phyloP scores from a whole-genome alignment of 2,797 vertebrate genomes.

The Austrolebias charrua region DNA sequence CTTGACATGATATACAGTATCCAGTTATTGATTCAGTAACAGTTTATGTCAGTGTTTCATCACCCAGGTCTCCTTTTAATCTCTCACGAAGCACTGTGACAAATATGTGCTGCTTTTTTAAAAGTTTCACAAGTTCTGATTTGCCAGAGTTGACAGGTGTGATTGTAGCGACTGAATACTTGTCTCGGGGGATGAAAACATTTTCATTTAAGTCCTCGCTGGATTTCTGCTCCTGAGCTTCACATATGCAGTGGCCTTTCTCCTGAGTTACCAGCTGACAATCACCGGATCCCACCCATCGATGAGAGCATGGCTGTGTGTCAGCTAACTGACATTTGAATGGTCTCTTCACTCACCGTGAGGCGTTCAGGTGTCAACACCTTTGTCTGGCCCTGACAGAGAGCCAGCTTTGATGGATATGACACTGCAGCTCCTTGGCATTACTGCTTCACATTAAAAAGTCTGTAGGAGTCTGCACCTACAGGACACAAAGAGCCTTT shows the following conservation, averaged over 20 bases:
- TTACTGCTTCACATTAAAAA: slow-evolving; percentile 71
- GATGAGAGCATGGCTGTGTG: slow-evolving; percentile 66
- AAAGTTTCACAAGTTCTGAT: slow-evolving; percentile 52
- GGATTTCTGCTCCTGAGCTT: slow-evolving; percentile 52
- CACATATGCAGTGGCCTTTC: slow-evolving; percentile 78
- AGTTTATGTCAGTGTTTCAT: not conserved
- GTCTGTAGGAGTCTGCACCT: slow-evolving; percentile 53
- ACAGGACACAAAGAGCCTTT: slow-evolving; percentile 50
- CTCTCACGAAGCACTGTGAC: not conserved
- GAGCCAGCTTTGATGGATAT: slow-evolving; percentile 80
- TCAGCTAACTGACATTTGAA: slow-evolving; percentile 74
- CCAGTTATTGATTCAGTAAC: not conserved
- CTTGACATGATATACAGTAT: not conserved
- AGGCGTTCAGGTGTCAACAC: slow-evolving; percentile 75
- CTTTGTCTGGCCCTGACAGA: slow-evolving; percentile 81
- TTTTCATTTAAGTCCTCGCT: slow-evolving; percentile 56
- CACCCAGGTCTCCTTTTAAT: not conserved
- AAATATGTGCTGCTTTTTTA: not conserved
- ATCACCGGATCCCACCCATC: slow-evolving; percentile 71
- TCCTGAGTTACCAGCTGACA: slow-evolving; percentile 73
- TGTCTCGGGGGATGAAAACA: slow-evolving; percentile 49
- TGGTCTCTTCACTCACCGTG: slow-evolving; percentile 69
- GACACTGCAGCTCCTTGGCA: slow-evolving; percentile 76
- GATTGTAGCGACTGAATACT: slow-evolving; percentile 63
- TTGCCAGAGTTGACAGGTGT: slow-evolving; percentile 63